phyloP scores from a whole-genome alignment of 2,797 vertebrate genomes.

The Trachurus trachurus region DNA sequence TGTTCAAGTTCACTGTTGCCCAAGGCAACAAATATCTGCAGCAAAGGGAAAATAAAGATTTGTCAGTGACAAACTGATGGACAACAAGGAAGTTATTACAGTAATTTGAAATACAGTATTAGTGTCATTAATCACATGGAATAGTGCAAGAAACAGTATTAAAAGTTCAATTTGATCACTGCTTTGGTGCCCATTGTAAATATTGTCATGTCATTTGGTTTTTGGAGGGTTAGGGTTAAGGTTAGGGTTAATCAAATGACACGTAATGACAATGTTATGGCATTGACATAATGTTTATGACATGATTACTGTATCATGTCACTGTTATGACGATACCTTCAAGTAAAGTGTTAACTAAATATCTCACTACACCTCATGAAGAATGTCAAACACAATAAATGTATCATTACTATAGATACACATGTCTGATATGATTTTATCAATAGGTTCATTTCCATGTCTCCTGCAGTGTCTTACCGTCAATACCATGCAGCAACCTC shows the following conservation, averaged over 20 bases:
- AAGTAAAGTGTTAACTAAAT: too few species aligned
- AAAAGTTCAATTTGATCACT: neutral
- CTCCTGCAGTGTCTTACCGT: slow-evolving; percentile 73
- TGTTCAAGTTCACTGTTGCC: neutral
- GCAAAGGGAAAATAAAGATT: neutral
- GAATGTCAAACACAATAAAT: neutral
- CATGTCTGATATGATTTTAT: neutral
- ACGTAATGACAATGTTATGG: too few species aligned
- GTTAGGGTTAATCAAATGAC: too few species aligned
- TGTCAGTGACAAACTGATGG: neutral
- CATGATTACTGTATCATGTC: too few species aligned
- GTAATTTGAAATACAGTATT: too few species aligned
- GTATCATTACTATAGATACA: too few species aligned
- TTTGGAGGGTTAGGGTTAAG: too few species aligned
- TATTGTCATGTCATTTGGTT: too few species aligned
- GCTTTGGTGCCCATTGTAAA: neutral
- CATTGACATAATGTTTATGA: too few species aligned
- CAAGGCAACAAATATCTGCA: neutral
- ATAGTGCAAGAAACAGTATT: neutral
- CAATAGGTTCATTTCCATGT: neutral
- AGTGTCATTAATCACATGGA: neutral
- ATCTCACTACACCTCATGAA: neutral
- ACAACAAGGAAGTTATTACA: too few species aligned
- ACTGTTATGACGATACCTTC: too few species aligned
- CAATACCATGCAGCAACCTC: slow-evolving; percentile 83